phyloP scores from a whole-genome alignment of 2,797 vertebrate genomes.

The Cheirogaleus major region DNA sequence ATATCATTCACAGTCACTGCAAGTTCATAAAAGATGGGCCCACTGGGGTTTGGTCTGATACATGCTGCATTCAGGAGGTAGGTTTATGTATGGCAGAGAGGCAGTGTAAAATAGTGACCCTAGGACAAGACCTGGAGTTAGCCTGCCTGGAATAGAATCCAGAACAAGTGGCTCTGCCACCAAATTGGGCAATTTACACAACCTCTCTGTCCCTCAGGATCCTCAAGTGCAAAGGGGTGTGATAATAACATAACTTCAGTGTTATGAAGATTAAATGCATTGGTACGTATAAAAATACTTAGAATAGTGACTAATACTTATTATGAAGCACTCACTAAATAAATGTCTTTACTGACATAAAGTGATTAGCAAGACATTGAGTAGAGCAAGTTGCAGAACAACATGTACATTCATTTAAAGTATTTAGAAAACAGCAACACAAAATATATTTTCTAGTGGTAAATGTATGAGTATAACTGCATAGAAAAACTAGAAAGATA shows the following conservation, averaged over 20 bases:
- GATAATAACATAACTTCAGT: background rate
- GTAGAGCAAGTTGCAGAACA: background rate
- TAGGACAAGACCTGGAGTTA: background rate
- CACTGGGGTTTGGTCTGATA: background rate
- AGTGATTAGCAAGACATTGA: background rate
- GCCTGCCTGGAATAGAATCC: background rate
- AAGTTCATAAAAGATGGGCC: background rate
- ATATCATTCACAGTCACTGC: slow-evolving; percentile 31
- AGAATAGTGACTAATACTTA: background rate
- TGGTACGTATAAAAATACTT: background rate
- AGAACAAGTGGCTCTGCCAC: background rate
- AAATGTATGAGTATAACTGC: background rate
- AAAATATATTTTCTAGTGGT: background rate
- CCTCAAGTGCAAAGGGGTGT: background rate
- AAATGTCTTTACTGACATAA: background rate
- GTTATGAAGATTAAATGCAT: slow-evolving; percentile 39
- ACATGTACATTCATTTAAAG: background rate
- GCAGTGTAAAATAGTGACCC: background rate
- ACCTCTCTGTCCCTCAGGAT: background rate
- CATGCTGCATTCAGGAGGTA: background rate
- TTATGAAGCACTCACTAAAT: background rate
- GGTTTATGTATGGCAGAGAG: background rate
- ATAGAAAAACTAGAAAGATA: background rate
- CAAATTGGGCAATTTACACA: slow-evolving; percentile 4
- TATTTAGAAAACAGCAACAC: slow-evolving; percentile 9